Conservation (phyloP, 2,113 vertebrate genomes). For the Hystrix brachyura region DNA sequence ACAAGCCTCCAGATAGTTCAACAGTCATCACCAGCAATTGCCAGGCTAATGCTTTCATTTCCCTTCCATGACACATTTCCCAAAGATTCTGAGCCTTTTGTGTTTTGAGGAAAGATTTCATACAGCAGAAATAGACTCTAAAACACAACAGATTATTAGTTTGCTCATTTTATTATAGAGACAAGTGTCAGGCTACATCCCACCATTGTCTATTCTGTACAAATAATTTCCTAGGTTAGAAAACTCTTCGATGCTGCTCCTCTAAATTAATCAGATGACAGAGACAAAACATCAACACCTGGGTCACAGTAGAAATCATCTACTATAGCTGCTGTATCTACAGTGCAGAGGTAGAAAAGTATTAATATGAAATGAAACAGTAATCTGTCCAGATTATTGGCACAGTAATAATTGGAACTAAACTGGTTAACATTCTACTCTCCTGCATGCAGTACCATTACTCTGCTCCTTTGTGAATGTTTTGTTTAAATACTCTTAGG, state of each 20-base stretch:
- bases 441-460: neutral
- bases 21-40: conserved; percentile 59
- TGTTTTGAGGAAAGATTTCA: conserved; percentile 72
- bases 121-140: conserved; percentile 35
- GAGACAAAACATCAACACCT: neutral
- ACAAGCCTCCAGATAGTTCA: conserved; percentile 72
- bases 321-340: neutral
- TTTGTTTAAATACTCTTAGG: conserved; percentile 19
- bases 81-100: conserved; percentile 62
- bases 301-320: neutral
- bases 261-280: conserved; percentile 47
- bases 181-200: neutral
- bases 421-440: conserved; percentile 2
- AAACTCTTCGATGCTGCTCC: neutral
- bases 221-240: neutral
- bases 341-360: neutral
- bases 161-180: conserved; percentile 24
- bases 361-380: neutral
- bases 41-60: conserved; percentile 79
- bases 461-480: conserved; percentile 28
- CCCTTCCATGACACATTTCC: conserved; percentile 57
- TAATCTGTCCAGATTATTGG: neutral
- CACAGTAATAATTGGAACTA: conserved; percentile 14
- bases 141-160: conserved; percentile 57
- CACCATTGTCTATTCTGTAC: conserved; percentile 1